Evolutionary conservation across 2,797 vertebrate genomes (phyloP), one percentile per base, ranked within the genome.

Genomic region (Sebastes ruberrimus): DNA sequence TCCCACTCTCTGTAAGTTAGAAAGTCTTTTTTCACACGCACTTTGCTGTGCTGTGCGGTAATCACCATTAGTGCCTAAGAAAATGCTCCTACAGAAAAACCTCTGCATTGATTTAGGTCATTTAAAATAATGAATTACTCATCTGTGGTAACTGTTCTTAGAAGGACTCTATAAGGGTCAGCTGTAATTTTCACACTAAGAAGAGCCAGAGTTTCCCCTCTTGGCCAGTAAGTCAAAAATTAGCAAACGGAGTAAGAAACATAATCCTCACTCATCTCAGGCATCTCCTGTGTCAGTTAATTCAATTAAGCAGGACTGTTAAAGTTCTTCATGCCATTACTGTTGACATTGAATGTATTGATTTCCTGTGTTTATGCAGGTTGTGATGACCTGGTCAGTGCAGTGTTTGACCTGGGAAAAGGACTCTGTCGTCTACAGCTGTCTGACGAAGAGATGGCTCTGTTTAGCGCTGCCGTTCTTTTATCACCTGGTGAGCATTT

Each of bases 381-480:
- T 60, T 98, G 97, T 49, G 97, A 98, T 5, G 97, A 98, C 85
- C 95, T 98, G 69, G 95, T 97, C 5, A 93, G 90, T 0, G 95
- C 96, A 1, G 76, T 97, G 81, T 97, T 97, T 56, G 97, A 98
- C 85, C 93, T 98, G 79, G 97, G 96, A 23, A 97, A 96, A 93
- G 95, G 95, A 74, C 93, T 98, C 30, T 97, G 96, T 82, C 96
- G 96, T 67, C 95, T 98, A 46, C 97, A 98, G 92, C 94, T 98
- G 72, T 97, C 96, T 0, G 97, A 98, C 0, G 97, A 98, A 86
- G 97, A 98, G 93, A 96, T 98, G 75, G 97, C 97, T 59, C 93
- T 98, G 59, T 98, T 98, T 86, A 97, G 97, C 0, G 97, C 97
- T 0, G 94, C 96, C 0, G 96, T 97, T 67, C 95, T 98, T 38